Evolutionary conservation across 2,797 vertebrate genomes (phyloP), one percentile per base, ranked within the genome.

Genomic region (Melanotaenia trifasciata): DNA sequence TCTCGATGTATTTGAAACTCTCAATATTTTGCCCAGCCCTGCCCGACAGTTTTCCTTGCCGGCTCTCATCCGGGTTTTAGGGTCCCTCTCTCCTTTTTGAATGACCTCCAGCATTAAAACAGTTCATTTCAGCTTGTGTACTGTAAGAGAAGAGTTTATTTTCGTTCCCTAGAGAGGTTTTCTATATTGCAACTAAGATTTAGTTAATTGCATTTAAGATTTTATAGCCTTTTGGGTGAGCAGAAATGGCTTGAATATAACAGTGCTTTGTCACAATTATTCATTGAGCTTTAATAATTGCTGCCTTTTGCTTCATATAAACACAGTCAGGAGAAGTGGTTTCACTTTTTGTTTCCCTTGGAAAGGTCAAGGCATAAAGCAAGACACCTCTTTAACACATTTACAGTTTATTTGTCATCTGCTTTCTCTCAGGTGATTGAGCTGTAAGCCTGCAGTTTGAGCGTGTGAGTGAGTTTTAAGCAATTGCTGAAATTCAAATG

Each of bases 121-220:
- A 20, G 7, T 73, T 64, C 28, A 38, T 70, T 76, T 35, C 43
- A 40, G 9, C 47, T 43, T 33, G 24, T 57, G 14, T 50, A 20
- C 57, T 50, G 58, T 70, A 20, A 68, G 50, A 18, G 20, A 67
- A 59, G 36, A 59, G 24, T 33, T 67, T 33, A 26, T 53, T 20
- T 16, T 26, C 1, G 18, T 14, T 2, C 2, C 26, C 36, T 20
- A 30, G 33, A 58, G 53, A 78, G 74, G 38, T 78, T 74, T 40
- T 86, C 83, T 89, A 79, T 81, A 66, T 84, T 85, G 89, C n/a
- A 54, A 89, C 75, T 78, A 87, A 80, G 83, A 84, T 74, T 87
- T 90, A 88, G 14, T 47, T 76, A 91, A 89, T 88, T 89, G 85
- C 82, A 84, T 93, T 93, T 85, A 84, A 93, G 88, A 94, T 93